These are phyloP conservation scores for Hartigia nigra DNA, from an alignment of 2,888 invertebrate species.

Conservation along the genomic window DNA sequence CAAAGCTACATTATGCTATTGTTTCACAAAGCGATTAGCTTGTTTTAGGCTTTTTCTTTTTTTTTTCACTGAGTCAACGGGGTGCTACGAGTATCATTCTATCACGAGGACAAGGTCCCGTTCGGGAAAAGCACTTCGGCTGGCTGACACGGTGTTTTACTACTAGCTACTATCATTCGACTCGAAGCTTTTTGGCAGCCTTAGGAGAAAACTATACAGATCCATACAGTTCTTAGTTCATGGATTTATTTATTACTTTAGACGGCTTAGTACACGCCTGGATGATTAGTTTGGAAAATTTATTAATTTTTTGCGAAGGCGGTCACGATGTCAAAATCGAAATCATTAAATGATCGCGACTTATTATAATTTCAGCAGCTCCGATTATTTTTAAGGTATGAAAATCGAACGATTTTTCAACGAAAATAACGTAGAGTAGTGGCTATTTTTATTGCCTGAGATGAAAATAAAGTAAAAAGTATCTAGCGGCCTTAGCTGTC, in stretches of 20 bases:
- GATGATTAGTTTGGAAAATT: neutral
- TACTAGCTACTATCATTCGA: neutral
- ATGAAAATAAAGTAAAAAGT: neutral
- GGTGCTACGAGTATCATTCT: neutral
- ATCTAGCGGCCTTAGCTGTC: too few species aligned
- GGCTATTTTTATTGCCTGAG: neutral
- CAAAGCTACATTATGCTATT: conserved; percentile 25
- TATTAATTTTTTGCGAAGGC: neutral
- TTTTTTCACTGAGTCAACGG: neutral
- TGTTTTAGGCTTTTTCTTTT: conserved; percentile 29
- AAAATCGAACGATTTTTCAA: neutral
- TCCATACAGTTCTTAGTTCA: neutral
- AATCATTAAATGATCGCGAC: neutral
- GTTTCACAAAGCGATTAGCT: conserved; percentile 39
- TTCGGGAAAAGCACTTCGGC: neutral
- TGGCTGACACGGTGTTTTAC: neutral
- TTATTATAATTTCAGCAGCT: too few species aligned
- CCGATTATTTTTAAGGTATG: too few species aligned
- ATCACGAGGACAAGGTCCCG: neutral
- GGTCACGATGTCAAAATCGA: neutral
- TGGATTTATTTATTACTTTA: neutral
- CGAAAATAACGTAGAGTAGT: neutral
- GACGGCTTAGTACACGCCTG: neutral
- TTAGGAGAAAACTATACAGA: neutral
- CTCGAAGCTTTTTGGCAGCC: neutral